Conservation (phyloP, 2,113 vertebrate species). For the Nesoenas mayeri region DNA sequence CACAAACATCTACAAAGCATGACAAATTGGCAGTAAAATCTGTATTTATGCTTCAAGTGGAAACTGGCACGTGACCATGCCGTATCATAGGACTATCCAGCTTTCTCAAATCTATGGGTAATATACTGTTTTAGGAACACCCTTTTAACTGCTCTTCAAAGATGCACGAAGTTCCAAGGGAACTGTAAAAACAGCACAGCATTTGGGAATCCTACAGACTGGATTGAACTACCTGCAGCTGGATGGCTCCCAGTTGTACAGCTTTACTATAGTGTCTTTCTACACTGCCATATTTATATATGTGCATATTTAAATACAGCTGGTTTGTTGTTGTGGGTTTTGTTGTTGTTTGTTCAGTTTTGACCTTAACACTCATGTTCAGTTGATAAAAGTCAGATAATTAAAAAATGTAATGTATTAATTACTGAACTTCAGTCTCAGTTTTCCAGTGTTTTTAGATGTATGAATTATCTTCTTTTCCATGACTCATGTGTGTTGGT, state of each 20-base stretch:
- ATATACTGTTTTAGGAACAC: neutral
- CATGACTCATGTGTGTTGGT: neutral
- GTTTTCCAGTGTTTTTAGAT: neutral
- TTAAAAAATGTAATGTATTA: neutral
- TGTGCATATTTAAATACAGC: neutral
- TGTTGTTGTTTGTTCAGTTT: neutral
- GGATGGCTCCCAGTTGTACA: neutral
- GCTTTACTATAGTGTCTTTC: neutral
- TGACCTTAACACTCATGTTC: neutral
- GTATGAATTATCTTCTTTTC: neutral
- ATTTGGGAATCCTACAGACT: neutral
- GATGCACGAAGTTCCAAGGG: neutral
- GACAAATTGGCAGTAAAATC: neutral
- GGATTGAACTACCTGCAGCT: neutral
- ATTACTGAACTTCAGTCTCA: neutral
- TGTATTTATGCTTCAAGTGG: neutral
- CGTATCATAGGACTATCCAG: neutral
- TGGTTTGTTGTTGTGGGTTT: neutral
- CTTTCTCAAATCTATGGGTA: neutral
- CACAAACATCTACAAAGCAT: neutral
- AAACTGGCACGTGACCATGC: neutral
- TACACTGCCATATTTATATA: neutral
- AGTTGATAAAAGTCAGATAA: neutral
- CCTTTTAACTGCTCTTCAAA: neutral
- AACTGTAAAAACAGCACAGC: neutral